These are phyloP conservation scores for Aphelenchoides avenae DNA, from an alignment of 1,140 invertebrate species.

Conservation along the genomic window DNA sequence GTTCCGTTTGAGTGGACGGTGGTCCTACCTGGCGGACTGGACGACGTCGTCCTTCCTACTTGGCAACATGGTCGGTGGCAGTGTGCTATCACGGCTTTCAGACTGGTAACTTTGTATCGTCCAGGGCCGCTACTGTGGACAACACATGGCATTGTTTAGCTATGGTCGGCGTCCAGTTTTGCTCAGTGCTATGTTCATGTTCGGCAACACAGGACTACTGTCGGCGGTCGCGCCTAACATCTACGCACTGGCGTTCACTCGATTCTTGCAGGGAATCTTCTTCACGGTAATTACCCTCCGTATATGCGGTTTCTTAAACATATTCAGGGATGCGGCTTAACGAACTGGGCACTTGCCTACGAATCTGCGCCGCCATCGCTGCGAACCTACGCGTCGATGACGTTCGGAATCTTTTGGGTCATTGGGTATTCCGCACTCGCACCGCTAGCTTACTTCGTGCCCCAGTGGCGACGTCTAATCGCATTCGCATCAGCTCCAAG, in stretches of 20 bases:
- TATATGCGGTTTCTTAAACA: too few relatives aligned
- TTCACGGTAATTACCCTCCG: too few relatives aligned
- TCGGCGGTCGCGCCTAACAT: slow-evolving; percentile 9
- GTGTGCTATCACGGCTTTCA: slow-evolving; percentile 3
- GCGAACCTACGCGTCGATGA: slow-evolving; percentile 6
- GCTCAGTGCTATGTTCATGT: background rate
- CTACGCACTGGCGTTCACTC: slow-evolving; percentile 16
- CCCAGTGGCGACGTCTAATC: background rate
- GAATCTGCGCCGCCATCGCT: slow-evolving; percentile 5
- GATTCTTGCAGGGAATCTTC: slow-evolving; percentile 10
- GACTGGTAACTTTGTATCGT: slow-evolving; percentile 15
- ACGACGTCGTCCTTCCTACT: slow-evolving; percentile 11
- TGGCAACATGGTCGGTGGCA: slow-evolving; percentile 9
- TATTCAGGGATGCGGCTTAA: slow-evolving; percentile 14
- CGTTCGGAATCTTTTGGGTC: slow-evolving; percentile 12
- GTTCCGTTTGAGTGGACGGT: slow-evolving; percentile 14
- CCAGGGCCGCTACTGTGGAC: slow-evolving; percentile 2
- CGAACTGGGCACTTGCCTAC: slow-evolving; percentile 14
- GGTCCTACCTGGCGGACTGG: slow-evolving; percentile 7
- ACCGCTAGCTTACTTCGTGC: too few relatives aligned
- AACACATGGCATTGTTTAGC: slow-evolving; percentile 1
- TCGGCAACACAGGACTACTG: slow-evolving; percentile 14
- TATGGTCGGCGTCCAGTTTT: slow-evolving; percentile 11
- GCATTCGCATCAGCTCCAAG: background rate
- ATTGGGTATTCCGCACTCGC: slow-evolving; percentile 15